Base-by-base conservation (phyloP, 1,140 invertebrate genomes). In the Diorhabda elongata region DNA sequence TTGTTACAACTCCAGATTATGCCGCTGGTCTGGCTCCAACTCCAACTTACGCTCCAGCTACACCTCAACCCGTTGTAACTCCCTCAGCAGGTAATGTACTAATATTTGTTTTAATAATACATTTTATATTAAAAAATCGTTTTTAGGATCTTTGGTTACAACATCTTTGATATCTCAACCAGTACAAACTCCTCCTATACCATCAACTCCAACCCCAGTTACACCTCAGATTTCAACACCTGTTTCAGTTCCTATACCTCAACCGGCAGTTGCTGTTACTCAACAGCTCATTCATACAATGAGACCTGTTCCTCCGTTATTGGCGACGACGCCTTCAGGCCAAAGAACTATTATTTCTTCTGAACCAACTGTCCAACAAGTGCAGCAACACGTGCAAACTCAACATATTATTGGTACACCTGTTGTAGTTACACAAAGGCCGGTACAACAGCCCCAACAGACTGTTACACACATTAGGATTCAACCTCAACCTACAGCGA, bases 401-500 rank as follows among this genome's bases (percentile, higher is more conserved):
- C 69, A 71, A 68, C 67, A 70, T 47, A 68, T 75, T 26, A 69
- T 73, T 44, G 72, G 73, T 5, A 73, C 78, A 3, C 72, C 76
- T 9, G 73, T 80, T 43, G 75, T 79, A 3, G 71, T 80, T 8
- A 73, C 77, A 2, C 75, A 76, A 56, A 69, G 77, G 57, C 73
- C 80, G 7, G 65, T 76, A 42, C 80, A 81, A 47, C 83, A 84
- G 76, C 82, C 82, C 43, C 67, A 68, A 43, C 69, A 47, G n/a
- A 74, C 81, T 3, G 82, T 85, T 6, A 86, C 85, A 1, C 85
- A 86, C 76, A 86, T 86, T 71, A 82, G 84, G 71, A 84, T 86
- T 72, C 84, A 86, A 70, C 82, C 83, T 7, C 83, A 82, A 45
- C 81, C 84, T 71, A 78, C 83, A 61, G 81, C 84, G 78, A 80